These are phyloP conservation scores for Drosophila sp. DNA, from an alignment of 1,140 invertebrate species.

Conservation along the genomic window DNA sequence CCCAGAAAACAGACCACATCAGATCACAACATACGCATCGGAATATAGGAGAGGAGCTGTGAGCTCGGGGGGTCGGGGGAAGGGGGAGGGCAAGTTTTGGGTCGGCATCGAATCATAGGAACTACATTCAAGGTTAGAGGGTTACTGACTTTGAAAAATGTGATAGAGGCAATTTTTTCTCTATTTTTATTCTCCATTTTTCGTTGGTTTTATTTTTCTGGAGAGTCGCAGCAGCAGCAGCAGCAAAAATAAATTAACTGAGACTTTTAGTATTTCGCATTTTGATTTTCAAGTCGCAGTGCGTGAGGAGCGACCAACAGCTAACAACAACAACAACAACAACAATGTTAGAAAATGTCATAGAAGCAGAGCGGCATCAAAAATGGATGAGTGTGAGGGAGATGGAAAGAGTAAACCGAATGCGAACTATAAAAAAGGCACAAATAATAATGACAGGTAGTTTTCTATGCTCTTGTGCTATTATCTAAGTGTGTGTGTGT, in stretches of 20 bases:
- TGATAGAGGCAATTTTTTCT: slow-evolving; percentile 68
- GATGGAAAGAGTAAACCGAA: slow-evolving; percentile 21
- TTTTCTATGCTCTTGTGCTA: slow-evolving; percentile 65
- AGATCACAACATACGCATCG: slow-evolving; percentile 12
- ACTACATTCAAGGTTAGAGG: slow-evolving; percentile 80
- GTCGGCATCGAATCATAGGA: slow-evolving; percentile 60
- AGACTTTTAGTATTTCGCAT: slow-evolving; percentile 59
- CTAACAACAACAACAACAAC: background rate
- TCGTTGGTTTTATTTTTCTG: slow-evolving; percentile 14
- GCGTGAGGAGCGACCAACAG: slow-evolving; percentile 43
- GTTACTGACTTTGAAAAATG: slow-evolving; percentile 83
- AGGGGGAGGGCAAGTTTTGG: slow-evolving; percentile 28
- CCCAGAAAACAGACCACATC: background rate
- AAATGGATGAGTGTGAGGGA: slow-evolving; percentile 7
- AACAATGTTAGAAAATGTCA: slow-evolving; percentile 53
- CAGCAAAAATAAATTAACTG: slow-evolving; percentile 69
- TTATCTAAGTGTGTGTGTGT: slow-evolving; percentile 30
- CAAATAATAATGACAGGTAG: slow-evolving; percentile 79
- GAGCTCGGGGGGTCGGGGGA: background rate
- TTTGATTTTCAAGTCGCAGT: slow-evolving; percentile 70
- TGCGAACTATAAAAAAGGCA: slow-evolving; percentile 55
- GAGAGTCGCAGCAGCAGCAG: slow-evolving; percentile 25
- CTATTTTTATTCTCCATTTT: slow-evolving; percentile 27
- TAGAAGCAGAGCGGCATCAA: slow-evolving; percentile 33
- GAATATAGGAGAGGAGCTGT: slow-evolving; percentile 10